Evolutionary conservation across 2,113 vertebrate genomes (phyloP), one percentile per base, ranked within the genome.

Genomic region (Penelope pileata): DNA sequence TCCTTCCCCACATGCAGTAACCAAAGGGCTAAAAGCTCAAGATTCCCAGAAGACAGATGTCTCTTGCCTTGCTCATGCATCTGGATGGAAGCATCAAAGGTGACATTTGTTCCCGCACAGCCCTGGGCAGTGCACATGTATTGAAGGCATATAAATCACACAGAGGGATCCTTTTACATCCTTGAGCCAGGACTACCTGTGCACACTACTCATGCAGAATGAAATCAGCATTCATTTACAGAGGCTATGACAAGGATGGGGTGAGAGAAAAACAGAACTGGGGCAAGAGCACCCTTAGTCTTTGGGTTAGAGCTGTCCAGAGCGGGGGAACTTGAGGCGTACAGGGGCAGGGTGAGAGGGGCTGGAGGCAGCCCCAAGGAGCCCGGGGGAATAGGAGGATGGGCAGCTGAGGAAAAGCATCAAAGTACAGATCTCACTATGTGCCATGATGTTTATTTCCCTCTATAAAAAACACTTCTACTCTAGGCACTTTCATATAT

Each of bases 351-450:
- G 6, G 63, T 12, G 64, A 93, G 16, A 48, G 40, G 24, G 79
- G 34, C 5, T 4, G 32, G 19, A 78, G 4, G 27, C 40, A 73
- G 48, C n/a, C 62, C 63, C 40, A 76, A 64, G 58, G 51, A 64
- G 15, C 50, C 48, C 24, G 30, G 23, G 43, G 40, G 73, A 76
- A 79, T 23, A 47, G 77, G 34, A 72, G 9, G 74, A 64, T 29
- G 8, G 26, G 74, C 3, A 75, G 53, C 51, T 84, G 40, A 64
- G 30, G 58, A 90, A 85, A 91, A 67, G 24, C 54, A 77, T 56
- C 12, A 0, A 64, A 32, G 47, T 11, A 70, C 0, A 24, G 34
- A n/a, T 36, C 34, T 75, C 13, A 9, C 11, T 48, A 72, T 0
- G 1, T 36, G 40, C 53, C 48, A 60, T 7, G 21, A 81, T 48